Evolutionary conservation across 2,797 vertebrate species (phyloP).

Genomic region (Margarornis squamiger): DNA sequence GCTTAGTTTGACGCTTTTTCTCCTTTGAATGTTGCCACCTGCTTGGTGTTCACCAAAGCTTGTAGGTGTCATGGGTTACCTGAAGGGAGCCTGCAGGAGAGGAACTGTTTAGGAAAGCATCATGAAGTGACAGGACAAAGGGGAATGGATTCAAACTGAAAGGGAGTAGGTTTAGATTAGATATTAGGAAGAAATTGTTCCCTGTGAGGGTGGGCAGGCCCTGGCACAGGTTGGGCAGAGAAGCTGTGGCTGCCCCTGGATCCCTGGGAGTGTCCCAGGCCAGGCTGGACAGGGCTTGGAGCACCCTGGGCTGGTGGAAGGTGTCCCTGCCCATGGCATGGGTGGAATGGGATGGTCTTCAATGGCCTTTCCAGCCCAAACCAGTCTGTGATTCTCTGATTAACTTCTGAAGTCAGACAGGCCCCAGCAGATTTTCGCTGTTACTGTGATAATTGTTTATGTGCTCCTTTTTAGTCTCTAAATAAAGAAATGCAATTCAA

Average conservation of each 20-base stretch:
- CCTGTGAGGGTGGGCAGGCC: rapidly evolving
- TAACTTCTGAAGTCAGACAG: neutral
- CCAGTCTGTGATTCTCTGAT: neutral
- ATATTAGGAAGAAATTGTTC: rapidly evolving
- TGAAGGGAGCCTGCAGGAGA: neutral
- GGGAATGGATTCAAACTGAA: neutral
- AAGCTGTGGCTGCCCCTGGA: neutral
- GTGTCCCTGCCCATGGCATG: neutral
- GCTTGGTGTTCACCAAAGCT: neutral
- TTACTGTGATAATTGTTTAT: neutral
- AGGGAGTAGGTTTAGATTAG: neutral
- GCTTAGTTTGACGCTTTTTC: neutral
- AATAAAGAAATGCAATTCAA: neutral
- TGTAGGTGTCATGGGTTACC: rapidly evolving
- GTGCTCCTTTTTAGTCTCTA: neutral
- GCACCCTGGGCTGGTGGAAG: neutral
- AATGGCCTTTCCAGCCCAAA: neutral
- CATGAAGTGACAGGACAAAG: neutral
- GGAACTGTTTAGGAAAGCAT: neutral
- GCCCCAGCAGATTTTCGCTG: neutral
- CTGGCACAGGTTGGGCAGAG: neutral
- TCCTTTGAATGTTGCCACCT: neutral
- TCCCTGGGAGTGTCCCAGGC: neutral
- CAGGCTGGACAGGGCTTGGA: rapidly evolving
- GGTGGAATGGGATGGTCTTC: rapidly evolving